Conservation (phyloP, 2,113 vertebrate genomes). For the Varanus komodoensis region DNA sequence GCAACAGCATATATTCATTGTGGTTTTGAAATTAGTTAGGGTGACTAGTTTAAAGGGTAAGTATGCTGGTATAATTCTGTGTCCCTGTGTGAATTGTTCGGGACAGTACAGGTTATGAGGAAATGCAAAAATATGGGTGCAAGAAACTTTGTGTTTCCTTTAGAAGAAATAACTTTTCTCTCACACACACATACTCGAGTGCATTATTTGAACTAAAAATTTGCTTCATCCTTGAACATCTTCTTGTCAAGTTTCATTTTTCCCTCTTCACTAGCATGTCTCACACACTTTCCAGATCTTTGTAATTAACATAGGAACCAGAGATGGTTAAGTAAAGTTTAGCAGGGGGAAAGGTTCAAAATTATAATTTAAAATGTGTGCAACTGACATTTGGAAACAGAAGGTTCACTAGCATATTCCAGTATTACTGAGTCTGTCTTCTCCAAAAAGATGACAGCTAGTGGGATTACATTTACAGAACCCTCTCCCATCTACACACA, state of each 20-base stretch:
- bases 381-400: conserved; percentile 36
- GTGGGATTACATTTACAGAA: background rate
- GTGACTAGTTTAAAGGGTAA: background rate
- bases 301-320: conserved; percentile 19
- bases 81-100: background rate
- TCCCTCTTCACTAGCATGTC: background rate
- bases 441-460: background rate
- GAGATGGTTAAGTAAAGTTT: conserved; percentile 13
- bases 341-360: conserved; percentile 19
- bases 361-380: conserved; percentile 47
- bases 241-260: background rate
- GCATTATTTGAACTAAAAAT: background rate
- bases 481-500: too few species aligned
- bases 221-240: background rate
- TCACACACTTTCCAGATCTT: conserved; percentile 20
- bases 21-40: background rate
- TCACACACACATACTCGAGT: background rate
- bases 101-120: background rate
- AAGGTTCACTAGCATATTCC: background rate
- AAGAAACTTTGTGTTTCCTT: background rate
- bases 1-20: background rate
- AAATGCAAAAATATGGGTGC: background rate
- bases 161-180: background rate
- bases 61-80: background rate
- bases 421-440: conserved; percentile 4